Evolutionary conservation across 2,797 vertebrate genomes (phyloP).

Genomic region (Phalanger gymnotis): DNA sequence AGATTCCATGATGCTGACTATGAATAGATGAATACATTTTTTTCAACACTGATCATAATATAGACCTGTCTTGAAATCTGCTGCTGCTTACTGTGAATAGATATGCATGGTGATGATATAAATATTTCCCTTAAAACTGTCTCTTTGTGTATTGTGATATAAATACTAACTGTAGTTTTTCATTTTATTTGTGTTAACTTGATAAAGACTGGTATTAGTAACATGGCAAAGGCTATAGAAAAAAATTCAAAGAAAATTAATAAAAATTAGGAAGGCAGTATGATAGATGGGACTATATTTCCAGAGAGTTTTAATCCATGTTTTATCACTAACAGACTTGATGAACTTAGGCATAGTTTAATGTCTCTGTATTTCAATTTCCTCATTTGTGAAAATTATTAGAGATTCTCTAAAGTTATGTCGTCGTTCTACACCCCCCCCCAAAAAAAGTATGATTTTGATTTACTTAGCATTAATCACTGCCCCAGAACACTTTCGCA

Average conservation of each 20-base stretch:
- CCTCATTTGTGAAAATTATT: background rate
- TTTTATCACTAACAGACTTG: slow-evolving; percentile 23
- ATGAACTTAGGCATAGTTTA: background rate
- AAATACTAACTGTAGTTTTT: slow-evolving; percentile 37
- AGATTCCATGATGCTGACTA: slow-evolving; percentile 24
- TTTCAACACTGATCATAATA: slow-evolving; percentile 28
- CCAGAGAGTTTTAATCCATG: slow-evolving; percentile 12
- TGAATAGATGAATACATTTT: slow-evolving; percentile 35
- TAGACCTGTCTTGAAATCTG: slow-evolving; percentile 30
- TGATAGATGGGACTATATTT: background rate
- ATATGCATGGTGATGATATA: background rate
- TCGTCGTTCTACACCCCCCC: background rate
- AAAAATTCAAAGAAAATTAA: background rate
- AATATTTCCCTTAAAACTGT: slow-evolving; percentile 19
- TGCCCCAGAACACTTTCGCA: background rate
- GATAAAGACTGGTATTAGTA: background rate
- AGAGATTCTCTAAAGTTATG: background rate
- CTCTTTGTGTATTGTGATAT: slow-evolving; percentile 20
- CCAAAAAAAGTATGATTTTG: background rate
- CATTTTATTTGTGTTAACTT: slow-evolving; percentile 26
- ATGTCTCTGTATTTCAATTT: slow-evolving; percentile 19
- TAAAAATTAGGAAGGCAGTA: slow-evolving; percentile 9
- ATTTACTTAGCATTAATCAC: background rate
- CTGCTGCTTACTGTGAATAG: slow-evolving; percentile 12
- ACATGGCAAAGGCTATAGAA: background rate